phyloP scores from a whole-genome alignment of 2,797 vertebrate genomes.

The Rallus crepitans region DNA sequence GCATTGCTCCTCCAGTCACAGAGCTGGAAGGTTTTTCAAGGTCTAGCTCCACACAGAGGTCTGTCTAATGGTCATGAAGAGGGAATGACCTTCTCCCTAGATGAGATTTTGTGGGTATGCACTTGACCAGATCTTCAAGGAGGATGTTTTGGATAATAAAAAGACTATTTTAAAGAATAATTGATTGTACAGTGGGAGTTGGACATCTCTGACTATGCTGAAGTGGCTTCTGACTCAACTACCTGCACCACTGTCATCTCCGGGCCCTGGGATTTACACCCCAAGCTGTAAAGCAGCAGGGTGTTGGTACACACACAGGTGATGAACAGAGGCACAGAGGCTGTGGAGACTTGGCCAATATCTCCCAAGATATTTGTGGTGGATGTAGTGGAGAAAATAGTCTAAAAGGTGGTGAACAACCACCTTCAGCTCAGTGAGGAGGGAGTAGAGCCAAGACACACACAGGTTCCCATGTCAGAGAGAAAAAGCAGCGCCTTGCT shows the following conservation, averaged over 20 bases:
- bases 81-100: not conserved
- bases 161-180: not conserved
- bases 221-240: not conserved
- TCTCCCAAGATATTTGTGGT: not conserved
- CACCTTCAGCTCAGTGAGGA: not conserved
- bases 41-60: not conserved
- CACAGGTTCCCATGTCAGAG: not conserved
- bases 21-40: not conserved
- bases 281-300: not conserved
- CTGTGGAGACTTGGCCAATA: not conserved
- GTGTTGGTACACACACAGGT: not conserved
- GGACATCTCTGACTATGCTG: not conserved
- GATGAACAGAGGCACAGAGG: not conserved
- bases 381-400: not conserved
- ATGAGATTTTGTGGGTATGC: not conserved
- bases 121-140: not conserved
- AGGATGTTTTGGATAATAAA: not conserved
- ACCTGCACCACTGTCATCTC: not conserved
- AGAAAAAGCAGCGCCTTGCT: not conserved
- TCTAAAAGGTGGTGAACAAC: not conserved
- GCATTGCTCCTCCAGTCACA: not conserved
- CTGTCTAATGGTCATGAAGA: not conserved
- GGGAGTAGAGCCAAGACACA: not conserved
- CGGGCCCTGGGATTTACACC: not conserved
- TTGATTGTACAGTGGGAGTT: not conserved